Percentiles rank a stretch among this genome's conserved stretches.
Evolutionary conservation across 2,888 invertebrate species (phyloP).

Genomic region (Trichacis sp.): DNA sequence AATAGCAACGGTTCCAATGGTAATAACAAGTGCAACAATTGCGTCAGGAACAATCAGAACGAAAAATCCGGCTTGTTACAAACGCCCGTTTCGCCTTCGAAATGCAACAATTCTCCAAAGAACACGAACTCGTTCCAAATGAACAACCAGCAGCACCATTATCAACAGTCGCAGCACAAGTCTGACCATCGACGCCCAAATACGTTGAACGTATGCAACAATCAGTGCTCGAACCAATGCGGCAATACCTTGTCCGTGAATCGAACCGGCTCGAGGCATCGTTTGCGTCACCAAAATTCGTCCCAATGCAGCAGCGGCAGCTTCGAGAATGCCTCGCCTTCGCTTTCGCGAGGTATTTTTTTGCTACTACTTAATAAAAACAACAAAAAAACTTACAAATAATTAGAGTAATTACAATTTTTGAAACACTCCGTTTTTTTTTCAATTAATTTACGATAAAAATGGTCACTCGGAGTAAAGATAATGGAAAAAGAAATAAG

Average conservation of each 20-base stretch:
- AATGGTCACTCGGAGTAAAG: too few species aligned
- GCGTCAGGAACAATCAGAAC: conserved; percentile 61
- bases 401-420: too few species aligned
- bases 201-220: conserved; percentile 60
- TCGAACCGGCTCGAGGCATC: conserved; percentile 64
- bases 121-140: conserved; percentile 54
- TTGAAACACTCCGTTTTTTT: too few species aligned
- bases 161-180: conserved; percentile 49
- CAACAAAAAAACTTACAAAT: too few species aligned
- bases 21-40: conserved; percentile 64
- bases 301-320: conserved; percentile 68
- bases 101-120: conserved; percentile 57
- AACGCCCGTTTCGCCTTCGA: conserved; percentile 63
- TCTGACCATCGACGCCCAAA: conserved; percentile 60
- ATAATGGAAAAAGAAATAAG: too few species aligned
- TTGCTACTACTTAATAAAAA: too few species aligned
- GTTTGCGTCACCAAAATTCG: conserved; percentile 68
- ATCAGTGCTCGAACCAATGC: conserved; percentile 55
- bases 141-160: conserved; percentile 47
- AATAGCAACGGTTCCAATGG: conserved; percentile 46
- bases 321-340: conserved; percentile 61
- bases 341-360: conserved; percentile 70
- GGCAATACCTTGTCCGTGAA: conserved; percentile 44
- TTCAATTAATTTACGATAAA: too few species aligned
- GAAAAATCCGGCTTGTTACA: conserved; percentile 61